phyloP scores from a whole-genome alignment of 2,113 vertebrate genomes.

The Otolemur garnettii region DNA sequence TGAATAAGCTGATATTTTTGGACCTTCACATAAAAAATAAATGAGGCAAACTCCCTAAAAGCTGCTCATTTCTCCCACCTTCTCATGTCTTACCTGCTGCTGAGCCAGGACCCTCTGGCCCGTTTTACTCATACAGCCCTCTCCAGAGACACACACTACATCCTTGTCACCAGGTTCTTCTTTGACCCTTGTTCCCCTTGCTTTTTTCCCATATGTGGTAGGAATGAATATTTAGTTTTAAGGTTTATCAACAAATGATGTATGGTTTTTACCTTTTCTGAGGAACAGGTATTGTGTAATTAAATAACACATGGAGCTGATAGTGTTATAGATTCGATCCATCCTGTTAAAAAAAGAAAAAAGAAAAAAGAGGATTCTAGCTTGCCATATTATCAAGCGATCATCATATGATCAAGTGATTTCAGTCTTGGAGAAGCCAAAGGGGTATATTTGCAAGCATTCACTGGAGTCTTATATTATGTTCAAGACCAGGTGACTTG shows the following conservation, averaged over 20 bases:
- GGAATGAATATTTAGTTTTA: neutral
- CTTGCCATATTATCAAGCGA: neutral
- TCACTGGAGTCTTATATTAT: neutral
- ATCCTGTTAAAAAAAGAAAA: neutral
- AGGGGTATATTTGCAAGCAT: neutral
- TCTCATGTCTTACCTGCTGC: neutral
- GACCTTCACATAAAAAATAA: neutral
- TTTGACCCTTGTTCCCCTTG: neutral
- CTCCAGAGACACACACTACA: neutral
- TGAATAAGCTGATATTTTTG: neutral
- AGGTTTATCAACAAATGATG: neutral
- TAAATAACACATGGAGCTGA: neutral
- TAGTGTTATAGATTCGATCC: neutral
- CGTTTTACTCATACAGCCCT: neutral
- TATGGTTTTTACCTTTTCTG: neutral
- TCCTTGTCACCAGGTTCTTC: neutral
- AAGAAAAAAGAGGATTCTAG: neutral
- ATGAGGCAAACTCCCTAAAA: neutral
- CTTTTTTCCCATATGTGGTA: neutral
- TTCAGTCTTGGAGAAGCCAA: neutral
- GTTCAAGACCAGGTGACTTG: neutral
- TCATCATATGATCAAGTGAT: neutral
- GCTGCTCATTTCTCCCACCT: neutral
- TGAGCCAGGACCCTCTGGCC: too few relatives aligned
- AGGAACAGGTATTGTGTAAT: neutral